Percentiles rank a stretch among this genome's conserved stretches.
phyloP scores from a whole-genome alignment of 30 jellyfish, hydroid and myxozoan species.

The Aurelia sp. region DNA sequence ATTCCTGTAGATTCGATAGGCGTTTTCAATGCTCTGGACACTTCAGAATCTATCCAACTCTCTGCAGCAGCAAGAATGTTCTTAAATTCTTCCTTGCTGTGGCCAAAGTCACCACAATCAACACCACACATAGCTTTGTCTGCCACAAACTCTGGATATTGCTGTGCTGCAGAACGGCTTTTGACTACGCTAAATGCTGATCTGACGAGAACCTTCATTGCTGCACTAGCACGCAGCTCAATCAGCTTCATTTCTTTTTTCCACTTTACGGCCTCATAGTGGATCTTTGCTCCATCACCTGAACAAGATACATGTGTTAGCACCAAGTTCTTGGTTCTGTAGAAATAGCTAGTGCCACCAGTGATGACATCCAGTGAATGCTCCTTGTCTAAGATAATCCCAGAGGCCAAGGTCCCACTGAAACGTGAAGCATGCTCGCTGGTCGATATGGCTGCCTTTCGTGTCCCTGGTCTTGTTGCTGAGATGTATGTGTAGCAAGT shows the following conservation, averaged over 20 bases:
- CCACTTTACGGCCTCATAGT: conserved; percentile 35
- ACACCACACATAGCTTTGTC: conserved; percentile 41
- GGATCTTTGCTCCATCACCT: conserved; percentile 20
- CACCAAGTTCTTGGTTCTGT: conserved; percentile 16
- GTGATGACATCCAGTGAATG: conserved; percentile 5
- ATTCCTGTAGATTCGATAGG: conserved; percentile 19
- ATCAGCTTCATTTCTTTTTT: neutral
- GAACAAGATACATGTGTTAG: conserved; percentile 31
- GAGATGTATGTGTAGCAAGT: too few species aligned
- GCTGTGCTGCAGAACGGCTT: neutral
- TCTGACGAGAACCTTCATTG: conserved; percentile 25
- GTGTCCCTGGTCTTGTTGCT: conserved; percentile 2
- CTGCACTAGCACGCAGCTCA: neutral
- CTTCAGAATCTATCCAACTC: neutral
- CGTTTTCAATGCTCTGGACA: neutral
- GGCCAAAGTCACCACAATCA: conserved; percentile 44
- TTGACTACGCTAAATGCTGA: conserved; percentile 18
- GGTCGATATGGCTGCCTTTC: conserved; percentile 39
- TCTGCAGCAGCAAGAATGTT: conserved; percentile 24
- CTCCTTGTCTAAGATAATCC: conserved; percentile 2
- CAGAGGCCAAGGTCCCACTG: conserved; percentile 23
- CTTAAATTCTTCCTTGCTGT: conserved; percentile 27
- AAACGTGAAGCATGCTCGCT: conserved; percentile 22
- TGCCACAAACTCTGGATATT: conserved; percentile 9
- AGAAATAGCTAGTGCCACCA: conserved; percentile 29